These are phyloP conservation scores for Plusia festucae DNA, from an alignment of 2,888 invertebrate genomes.

Conservation along the genomic window DNA sequence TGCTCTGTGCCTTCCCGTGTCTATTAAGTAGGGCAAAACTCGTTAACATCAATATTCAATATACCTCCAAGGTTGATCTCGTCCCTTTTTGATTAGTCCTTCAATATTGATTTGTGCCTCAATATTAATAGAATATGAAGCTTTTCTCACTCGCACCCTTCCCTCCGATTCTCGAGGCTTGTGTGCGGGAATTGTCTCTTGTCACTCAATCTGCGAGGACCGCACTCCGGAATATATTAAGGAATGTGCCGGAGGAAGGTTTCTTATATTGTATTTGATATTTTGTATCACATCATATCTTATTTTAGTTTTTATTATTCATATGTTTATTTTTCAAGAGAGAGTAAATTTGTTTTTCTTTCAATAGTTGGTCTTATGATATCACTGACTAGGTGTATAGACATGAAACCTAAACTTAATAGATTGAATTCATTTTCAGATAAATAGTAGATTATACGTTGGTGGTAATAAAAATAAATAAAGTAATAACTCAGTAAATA, in stretches of 20 bases:
- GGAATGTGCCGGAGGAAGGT: not conserved
- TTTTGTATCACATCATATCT: not conserved
- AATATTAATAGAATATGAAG: conserved; percentile 46
- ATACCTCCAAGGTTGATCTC: conserved; percentile 29
- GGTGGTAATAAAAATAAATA: no score
- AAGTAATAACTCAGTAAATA: no score
- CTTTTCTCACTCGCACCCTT: conserved; percentile 22
- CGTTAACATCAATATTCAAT: conserved; percentile 55
- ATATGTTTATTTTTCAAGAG: not conserved
- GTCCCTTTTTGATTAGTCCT: conserved; percentile 53
- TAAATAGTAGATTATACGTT: no score
- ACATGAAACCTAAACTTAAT: no score
- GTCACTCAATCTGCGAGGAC: not conserved
- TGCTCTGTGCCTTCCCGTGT: conserved; percentile 35
- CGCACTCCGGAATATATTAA: not conserved
- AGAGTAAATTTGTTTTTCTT: not conserved
- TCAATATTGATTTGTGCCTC: conserved; percentile 49
- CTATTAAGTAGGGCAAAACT: conserved; percentile 40
- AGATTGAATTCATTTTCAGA: no score
- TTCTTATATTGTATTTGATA: conserved; percentile 5
- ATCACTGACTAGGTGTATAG: no score
- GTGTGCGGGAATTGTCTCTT: not conserved
- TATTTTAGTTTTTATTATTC: not conserved
- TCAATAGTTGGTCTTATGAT: not conserved
- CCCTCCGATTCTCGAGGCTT: conserved; percentile 3